Conservation (phyloP, 2,113 vertebrate genomes). For the Anhinga rufa region DNA sequence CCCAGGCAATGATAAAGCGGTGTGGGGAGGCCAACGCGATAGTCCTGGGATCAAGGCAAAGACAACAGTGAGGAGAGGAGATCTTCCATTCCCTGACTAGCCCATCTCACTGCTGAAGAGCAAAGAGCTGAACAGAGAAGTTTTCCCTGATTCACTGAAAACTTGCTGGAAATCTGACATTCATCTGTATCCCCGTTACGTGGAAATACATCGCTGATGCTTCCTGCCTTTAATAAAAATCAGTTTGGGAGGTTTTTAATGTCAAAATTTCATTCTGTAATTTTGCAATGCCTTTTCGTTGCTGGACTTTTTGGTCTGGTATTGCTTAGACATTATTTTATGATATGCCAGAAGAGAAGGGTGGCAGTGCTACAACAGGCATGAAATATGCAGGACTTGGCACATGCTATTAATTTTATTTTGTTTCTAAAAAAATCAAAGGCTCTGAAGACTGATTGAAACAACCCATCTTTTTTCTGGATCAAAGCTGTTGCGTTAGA, state of each 20-base stretch:
- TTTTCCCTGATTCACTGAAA: neutral
- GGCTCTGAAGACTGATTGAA: neutral
- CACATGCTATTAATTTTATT: neutral
- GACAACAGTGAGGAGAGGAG: neutral
- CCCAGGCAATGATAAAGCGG: slow-evolving; percentile 93
- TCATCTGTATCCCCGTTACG: rapidly evolving
- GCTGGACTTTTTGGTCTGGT: neutral
- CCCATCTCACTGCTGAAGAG: neutral
- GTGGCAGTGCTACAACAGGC: neutral
- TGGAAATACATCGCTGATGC: neutral
- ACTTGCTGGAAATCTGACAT: neutral
- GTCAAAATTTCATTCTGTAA: neutral
- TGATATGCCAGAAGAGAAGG: neutral
- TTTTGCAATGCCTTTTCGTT: neutral
- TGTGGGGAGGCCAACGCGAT: slow-evolving; percentile 69
- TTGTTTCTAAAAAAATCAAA: neutral
- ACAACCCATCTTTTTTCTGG: neutral
- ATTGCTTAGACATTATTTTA: neutral
- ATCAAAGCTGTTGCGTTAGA: neutral
- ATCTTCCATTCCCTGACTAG: rapidly evolving
- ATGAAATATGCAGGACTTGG: neutral
- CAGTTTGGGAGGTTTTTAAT: neutral
- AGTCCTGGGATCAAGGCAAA: slow-evolving; percentile 60
- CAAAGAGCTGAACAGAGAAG: neutral
- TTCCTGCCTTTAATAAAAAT: neutral